Conservation (phyloP, 2,797 vertebrate species). For the Hypotaenidia okinawae region DNA sequence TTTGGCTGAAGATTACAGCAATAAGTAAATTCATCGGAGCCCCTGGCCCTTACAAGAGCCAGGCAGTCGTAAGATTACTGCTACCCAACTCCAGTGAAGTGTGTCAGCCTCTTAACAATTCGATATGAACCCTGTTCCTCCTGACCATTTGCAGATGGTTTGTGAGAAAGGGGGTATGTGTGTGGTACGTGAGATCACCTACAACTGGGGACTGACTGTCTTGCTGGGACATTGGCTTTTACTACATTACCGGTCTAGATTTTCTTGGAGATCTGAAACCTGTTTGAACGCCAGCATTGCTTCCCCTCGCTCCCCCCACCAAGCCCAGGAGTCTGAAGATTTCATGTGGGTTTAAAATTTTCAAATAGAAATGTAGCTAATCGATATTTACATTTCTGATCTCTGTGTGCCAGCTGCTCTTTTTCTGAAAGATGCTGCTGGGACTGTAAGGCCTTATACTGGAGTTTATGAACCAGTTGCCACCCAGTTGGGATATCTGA, state of each 20-base stretch:
- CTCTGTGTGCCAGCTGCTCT: neutral
- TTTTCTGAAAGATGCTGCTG: neutral
- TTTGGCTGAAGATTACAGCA: slow-evolving; percentile 55
- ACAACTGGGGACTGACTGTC: neutral
- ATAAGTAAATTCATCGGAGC: slow-evolving; percentile 39
- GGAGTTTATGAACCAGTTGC: neutral
- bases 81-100: neutral
- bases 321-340: neutral
- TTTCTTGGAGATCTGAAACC: neutral
- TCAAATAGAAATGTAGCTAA: neutral
- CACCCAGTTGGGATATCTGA: neutral
- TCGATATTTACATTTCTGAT: neutral
- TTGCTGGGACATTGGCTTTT: neutral
- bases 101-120: neutral
- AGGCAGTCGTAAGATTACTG: slow-evolving; percentile 9
- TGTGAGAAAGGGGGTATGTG: neutral
- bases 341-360: neutral
- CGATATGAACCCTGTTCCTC: neutral
- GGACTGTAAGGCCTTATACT: neutral
- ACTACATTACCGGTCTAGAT: neutral
- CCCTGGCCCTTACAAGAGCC: slow-evolving; percentile 2
- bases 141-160: neutral
- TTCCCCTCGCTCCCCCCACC: neutral
- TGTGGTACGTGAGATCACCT: neutral
- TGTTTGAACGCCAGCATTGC: neutral